Base-by-base conservation (phyloP, 2,113 vertebrate genomes). In the Nothoprocta perdicaria region DNA sequence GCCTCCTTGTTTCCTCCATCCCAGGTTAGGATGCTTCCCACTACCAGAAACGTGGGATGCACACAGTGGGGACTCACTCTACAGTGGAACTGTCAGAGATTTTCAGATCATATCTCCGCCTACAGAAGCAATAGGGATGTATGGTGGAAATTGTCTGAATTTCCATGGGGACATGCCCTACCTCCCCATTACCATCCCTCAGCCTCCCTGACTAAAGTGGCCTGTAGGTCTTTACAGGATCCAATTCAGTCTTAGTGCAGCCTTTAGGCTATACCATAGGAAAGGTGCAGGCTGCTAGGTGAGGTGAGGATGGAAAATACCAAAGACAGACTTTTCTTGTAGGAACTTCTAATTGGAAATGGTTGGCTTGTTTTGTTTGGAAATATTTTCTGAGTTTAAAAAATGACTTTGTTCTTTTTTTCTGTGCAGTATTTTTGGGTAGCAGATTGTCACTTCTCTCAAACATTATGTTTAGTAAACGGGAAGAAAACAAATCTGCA, bases 401-500 rank as follows among this genome's bases (percentile, higher is more conserved):
- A 65, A 80, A 10, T 0, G 1, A 10, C 15, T 46, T 45, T 15
- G 14, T 43, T 48, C 22, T 22, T 69, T 24, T 60, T 79, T 66
- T 18, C 29, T 71, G 40, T 29, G 45, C 3, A 14, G 6, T 52
- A 40, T 73, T 81, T 48, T 33, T 14, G 3, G 15, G 38, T 68
- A 84, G 60, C 63, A 89, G 46, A 85, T 80, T 87, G 75, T 74
- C 86, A 55, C 79, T 90, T 93, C 78, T 94, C 61, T 92, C 67
- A 89, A 66, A 58, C n/a, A 35, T 92, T 50, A 68, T 77, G 60
- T 52, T 85, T 94, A 73, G 38, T 74, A 77, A 72, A 85, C 50
- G 33, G 63, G 53, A 31, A 40, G 21, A 84, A 88, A 91, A 69
- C 43, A 84, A 82, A 55, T 88, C 72, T 62, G 7, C 65, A 24